Percentiles rank a stretch among this genome's conserved stretches.
phyloP scores from a whole-genome alignment of 2,113 vertebrate species.

The Arothron firmamentum region DNA sequence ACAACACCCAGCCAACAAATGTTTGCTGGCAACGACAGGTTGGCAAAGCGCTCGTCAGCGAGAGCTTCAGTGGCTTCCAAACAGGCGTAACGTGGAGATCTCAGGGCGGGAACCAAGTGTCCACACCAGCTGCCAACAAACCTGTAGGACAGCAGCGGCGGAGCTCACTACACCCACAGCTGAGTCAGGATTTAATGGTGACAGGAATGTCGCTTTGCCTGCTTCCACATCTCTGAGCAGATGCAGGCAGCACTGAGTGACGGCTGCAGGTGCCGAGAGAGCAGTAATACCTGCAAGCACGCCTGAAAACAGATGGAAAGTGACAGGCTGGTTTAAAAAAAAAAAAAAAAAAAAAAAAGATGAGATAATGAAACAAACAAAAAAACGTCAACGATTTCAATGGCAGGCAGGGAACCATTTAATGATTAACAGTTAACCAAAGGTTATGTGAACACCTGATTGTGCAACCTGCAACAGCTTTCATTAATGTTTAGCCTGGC shows the following conservation, averaged over 20 bases:
- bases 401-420: conserved; percentile 36
- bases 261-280: background rate
- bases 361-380: background rate
- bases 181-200: conserved; percentile 51
- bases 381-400: conserved; percentile 45
- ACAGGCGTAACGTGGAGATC: conserved; percentile 15
- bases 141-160: conserved; percentile 28
- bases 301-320: conserved; percentile 3
- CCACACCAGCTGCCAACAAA: conserved; percentile 21
- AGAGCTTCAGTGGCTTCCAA: conserved; percentile 14
- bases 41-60: conserved; percentile 15
- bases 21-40: conserved; percentile 40
- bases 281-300: too few relatives aligned
- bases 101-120: background rate
- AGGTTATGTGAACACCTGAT: conserved; percentile 33
- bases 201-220: conserved; percentile 71
- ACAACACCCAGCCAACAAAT: conserved; percentile 24
- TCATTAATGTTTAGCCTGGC: conserved; percentile 62
- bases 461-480: conserved; percentile 45
- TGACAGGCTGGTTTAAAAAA: background rate
- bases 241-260: conserved; percentile 9
- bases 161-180: conserved; percentile 48
- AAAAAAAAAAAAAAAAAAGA: background rate
- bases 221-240: conserved; percentile 30
- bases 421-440: conserved; percentile 67